phyloP scores from a whole-genome alignment of 2,113 vertebrate genomes.

The Holacanthus passer region DNA sequence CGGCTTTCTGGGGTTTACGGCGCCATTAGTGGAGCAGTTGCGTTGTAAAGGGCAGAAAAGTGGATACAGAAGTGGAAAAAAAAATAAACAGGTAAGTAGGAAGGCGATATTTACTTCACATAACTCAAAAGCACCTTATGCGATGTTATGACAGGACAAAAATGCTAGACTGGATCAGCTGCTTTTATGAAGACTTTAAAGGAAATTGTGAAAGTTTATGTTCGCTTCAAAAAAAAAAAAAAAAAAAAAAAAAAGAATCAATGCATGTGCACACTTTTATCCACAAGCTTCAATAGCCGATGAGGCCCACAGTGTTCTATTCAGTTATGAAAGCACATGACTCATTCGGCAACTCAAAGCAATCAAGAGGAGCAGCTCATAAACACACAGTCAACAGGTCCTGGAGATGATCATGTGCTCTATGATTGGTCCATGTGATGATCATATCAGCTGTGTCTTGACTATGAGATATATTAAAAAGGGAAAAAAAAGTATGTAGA shows the following conservation, averaged over 20 bases:
- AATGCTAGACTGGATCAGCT: background rate
- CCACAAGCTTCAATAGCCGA: background rate
- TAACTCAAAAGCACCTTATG: background rate
- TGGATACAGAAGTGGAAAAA: background rate
- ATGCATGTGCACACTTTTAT: background rate
- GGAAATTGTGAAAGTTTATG: too few species aligned
- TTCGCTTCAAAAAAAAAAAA: too few species aligned
- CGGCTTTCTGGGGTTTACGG: constrained; percentile 8
- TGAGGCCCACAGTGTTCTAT: too few species aligned
- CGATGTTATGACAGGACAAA: background rate
- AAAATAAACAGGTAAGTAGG: background rate
- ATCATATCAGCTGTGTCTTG: too few species aligned
- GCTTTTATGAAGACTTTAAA: background rate
- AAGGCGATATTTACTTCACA: background rate
- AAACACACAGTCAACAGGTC: constrained; percentile 2
- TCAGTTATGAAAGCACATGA: background rate
- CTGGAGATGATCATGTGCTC: too few species aligned
- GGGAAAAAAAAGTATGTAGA: too few species aligned
- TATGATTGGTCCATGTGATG: too few species aligned
- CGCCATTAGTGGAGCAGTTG: constrained; percentile 16
- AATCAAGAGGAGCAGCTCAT: background rate
- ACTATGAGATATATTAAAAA: too few species aligned
- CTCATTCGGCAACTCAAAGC: background rate
- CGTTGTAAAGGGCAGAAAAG: background rate
- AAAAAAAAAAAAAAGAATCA: background rate